Conservation (phyloP, 2,797 vertebrate genomes). For the Sarcophilus harrisii region DNA sequence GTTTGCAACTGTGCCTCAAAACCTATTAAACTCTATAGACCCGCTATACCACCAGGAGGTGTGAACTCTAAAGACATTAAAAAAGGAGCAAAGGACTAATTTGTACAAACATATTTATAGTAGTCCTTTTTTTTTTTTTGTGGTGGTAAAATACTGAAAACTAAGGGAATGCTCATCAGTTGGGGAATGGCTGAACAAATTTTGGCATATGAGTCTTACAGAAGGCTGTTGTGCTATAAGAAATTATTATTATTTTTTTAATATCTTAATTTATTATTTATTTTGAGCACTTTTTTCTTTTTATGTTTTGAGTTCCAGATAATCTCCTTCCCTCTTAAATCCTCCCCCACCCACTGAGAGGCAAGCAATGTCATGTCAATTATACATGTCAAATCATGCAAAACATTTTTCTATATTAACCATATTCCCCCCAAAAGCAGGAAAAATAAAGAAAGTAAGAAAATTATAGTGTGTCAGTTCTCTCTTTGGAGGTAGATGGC, state of each 20-base stretch:
- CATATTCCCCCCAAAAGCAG: too few relatives aligned
- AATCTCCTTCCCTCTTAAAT: neutral
- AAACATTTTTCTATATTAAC: too few relatives aligned
- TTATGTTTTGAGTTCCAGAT: neutral
- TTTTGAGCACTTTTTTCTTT: neutral
- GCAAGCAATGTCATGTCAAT: neutral
- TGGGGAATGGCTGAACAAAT: neutral
- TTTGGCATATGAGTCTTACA: neutral
- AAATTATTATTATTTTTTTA: neutral
- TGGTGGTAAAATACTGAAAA: neutral
- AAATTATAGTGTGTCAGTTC: too few relatives aligned
- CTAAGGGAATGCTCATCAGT: neutral
- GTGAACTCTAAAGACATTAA: neutral
- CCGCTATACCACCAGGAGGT: neutral
- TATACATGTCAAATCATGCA: neutral
- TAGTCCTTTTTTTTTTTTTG: neutral
- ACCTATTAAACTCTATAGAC: neutral
- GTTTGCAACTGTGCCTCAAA: neutral
- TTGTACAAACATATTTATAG: neutral
- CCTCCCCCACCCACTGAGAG: neutral
- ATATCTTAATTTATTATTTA: neutral
- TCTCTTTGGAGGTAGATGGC: too few relatives aligned
- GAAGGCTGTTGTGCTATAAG: neutral
- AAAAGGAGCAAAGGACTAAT: neutral
- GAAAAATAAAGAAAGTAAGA: too few relatives aligned